These are phyloP conservation scores for Halichoeres trimaculatus DNA, from an alignment of 2,113 vertebrate genomes.

Conservation along the genomic window DNA sequence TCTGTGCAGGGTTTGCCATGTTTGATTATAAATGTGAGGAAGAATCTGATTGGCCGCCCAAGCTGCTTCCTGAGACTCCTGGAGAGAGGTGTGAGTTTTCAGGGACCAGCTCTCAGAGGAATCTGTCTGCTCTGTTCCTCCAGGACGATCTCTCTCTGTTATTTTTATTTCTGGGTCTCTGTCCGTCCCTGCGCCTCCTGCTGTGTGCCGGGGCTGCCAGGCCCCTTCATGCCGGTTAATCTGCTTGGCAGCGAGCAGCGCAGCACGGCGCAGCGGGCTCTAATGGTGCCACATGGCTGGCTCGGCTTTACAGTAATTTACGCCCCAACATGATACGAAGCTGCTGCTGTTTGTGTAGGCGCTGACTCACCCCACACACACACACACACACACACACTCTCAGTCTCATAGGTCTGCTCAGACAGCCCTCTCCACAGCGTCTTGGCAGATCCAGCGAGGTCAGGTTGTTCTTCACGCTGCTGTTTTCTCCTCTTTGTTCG, in stretches of 20 bases:
- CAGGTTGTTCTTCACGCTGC: slow-evolving; percentile 26
- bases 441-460: slow-evolving; percentile 35
- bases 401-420: slow-evolving; percentile 8
- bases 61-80: no score
- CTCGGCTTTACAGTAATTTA: slow-evolving; percentile 64
- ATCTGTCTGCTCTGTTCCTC: no score
- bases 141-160: no score
- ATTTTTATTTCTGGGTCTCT: neutral
- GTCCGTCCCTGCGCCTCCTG: neutral
- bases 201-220: slow-evolving; percentile 6
- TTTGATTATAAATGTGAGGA: no score
- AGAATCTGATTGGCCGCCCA: no score
- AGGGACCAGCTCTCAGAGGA: no score
- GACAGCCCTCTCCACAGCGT: neutral
- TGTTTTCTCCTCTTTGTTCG: slow-evolving; percentile 16
- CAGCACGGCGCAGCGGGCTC: slow-evolving; percentile 55
- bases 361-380: slow-evolving; percentile 51
- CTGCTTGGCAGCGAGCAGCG: slow-evolving; percentile 27
- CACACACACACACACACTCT: neutral
- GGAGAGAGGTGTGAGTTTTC: no score
- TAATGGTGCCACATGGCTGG: slow-evolving; percentile 62
- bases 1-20: no score
- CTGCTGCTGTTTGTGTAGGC: slow-evolving; percentile 63
- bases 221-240: slow-evolving; percentile 28
- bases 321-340: slow-evolving; percentile 61